A percentile compares a stretch with the other conserved stretches of the same genome.
Evolutionary conservation across 2,888 invertebrate genomes (phyloP).

Genomic region (Rutpela maculata): DNA sequence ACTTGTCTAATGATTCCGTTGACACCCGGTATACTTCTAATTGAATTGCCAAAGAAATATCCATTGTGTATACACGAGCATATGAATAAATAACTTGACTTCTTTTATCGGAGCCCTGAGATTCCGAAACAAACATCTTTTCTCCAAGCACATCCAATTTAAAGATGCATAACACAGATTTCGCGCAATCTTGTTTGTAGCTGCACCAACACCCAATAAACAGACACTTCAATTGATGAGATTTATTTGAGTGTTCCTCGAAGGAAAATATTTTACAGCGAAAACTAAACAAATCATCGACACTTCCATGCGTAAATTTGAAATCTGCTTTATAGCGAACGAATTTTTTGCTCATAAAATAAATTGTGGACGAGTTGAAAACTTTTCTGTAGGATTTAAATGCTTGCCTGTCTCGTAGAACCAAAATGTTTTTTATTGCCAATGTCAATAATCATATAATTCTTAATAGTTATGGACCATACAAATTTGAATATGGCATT

Average conservation of each 20-base stretch:
- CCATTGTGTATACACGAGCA: background rate
- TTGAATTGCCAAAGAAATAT: background rate
- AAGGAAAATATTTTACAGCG: slow-evolving; percentile 1
- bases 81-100: slow-evolving; percentile 3
- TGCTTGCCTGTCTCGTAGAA: background rate
- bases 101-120: slow-evolving; percentile 9
- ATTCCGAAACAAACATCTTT: slow-evolving; percentile 19
- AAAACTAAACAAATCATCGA: slow-evolving; percentile 16
- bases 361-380: slow-evolving; percentile 17
- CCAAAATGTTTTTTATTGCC: too few relatives aligned
- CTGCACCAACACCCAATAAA: slow-evolving; percentile 33
- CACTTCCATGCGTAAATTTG: slow-evolving; percentile 6
- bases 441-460: too few relatives aligned
- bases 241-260: slow-evolving; percentile 22
- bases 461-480: too few relatives aligned
- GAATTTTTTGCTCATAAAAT: slow-evolving; percentile 19
- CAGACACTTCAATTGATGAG: slow-evolving; percentile 31
- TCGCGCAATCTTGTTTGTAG: slow-evolving; percentile 30
- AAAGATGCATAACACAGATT: slow-evolving; percentile 35
- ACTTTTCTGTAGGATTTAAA: slow-evolving; percentile 5
- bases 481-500: too few relatives aligned
- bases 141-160: slow-evolving; percentile 31
- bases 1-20: too few relatives aligned
- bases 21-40: background rate
- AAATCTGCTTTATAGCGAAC: background rate